Evolutionary conservation across 2,888 invertebrate species (phyloP), one percentile per base, ranked within the genome.

Genomic region (Xiphydria camelus): DNA sequence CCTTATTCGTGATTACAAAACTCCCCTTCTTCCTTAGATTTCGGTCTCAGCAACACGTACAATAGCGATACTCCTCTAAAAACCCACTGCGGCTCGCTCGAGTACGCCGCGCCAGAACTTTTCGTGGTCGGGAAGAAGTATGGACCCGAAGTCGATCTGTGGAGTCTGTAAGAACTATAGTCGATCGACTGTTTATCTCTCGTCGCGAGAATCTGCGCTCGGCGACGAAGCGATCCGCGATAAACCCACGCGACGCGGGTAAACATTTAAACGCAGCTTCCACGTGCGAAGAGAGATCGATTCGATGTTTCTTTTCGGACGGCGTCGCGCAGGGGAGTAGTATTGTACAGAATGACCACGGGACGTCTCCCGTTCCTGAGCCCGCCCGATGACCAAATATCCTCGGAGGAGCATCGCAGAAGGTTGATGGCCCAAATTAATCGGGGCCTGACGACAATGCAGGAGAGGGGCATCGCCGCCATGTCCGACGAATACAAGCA

Each of bases 41-140:
- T 89, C 71, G 89, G 89, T 5, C 73, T 89, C 49, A 88, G 88
- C 62, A 89, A 88, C 74, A 68, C 82, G 48, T 88, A 83, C 78
- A 78, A 77, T 43, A 74, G 79, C 12, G 76, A 76, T 21, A 81
- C 81, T 6, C 81, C 82, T n/a, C 76, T 89, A 63, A 81, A 82
- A 55, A 89, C 89, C 0, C 88, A 88, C 59, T 89, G 89, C 74
- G 89, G 89, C 34, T 88, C 88, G 21, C 84, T 88, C 7, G 89
- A 89, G 75, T 89, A 89, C 73, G 89, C 88, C 2, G 88, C 89
- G 29, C 89, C 89, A 0, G 88, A 89, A 74, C 78, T 89, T 47
- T 88, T 89, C 68, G 78, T 84, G 12, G 82, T 83, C 60, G 84
- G 84, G 21, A 80, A 82, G 44, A 80, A 80, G 49, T 89, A 89